A percentile compares a stretch with the other conserved stretches of the same genome.
Evolutionary conservation across 1,140 invertebrate species (phyloP).

Genomic region (Bombus superbus): DNA sequence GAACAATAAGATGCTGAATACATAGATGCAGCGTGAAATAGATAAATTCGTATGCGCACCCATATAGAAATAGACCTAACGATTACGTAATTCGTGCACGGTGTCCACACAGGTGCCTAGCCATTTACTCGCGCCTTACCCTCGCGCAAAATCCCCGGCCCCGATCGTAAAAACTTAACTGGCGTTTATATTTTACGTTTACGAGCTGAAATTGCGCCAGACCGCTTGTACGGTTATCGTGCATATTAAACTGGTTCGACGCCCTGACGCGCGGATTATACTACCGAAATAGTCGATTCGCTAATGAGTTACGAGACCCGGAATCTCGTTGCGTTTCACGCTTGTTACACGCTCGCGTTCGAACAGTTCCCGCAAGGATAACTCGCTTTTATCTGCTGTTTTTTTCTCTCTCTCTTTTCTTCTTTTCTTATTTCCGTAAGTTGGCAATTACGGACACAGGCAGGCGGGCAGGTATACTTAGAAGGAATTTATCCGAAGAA

Average conservation of each 20-base stretch:
- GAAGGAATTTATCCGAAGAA: not conserved
- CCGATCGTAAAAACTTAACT: constrained; percentile 51
- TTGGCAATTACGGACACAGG: not conserved
- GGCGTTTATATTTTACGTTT: constrained; percentile 56
- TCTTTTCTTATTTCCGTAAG: not conserved
- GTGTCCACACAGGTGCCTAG: constrained; percentile 15
- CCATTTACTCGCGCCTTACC: constrained; percentile 6
- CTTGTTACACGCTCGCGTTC: not conserved
- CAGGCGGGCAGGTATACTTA: not conserved
- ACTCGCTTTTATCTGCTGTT: not conserved
- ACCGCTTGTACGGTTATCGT: not conserved
- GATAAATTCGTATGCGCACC: not conserved
- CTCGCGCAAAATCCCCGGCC: constrained; percentile 11
- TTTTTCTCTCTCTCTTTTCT: too few species aligned
- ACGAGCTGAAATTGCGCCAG: constrained; percentile 54
- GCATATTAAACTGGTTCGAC: constrained; percentile 47
- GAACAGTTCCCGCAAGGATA: not conserved
- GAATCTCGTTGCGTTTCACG: constrained; percentile 23
- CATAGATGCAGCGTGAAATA: not conserved
- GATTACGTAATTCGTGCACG: constrained; percentile 5
- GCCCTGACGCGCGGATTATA: constrained; percentile 24
- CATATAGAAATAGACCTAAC: too few species aligned
- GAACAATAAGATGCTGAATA: not conserved
- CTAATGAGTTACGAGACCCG: constrained; percentile 45
- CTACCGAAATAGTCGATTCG: constrained; percentile 35